These are phyloP conservation scores for Polypedilum vanderplanki DNA, from an alignment of 1,140 invertebrate species.

Conservation along the genomic window DNA sequence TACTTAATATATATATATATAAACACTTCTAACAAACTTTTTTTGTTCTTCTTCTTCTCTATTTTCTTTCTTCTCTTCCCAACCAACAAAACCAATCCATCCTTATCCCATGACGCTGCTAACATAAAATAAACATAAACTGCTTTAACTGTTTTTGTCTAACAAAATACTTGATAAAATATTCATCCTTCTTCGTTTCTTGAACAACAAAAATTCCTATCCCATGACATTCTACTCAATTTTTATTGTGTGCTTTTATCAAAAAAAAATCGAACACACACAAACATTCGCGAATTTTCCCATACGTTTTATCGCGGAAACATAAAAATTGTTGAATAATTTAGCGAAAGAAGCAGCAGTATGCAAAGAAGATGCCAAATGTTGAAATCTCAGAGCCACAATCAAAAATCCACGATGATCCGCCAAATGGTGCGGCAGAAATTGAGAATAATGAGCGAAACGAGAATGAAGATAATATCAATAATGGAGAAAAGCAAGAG, in stretches of 20 bases:
- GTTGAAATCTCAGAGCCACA: background rate
- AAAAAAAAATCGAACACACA: no score
- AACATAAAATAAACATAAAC: slow-evolving; percentile 20
- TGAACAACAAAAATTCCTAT: background rate
- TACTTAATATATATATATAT: background rate
- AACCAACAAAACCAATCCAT: background rate
- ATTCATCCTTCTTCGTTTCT: background rate
- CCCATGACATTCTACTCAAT: background rate
- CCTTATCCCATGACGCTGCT: slow-evolving; percentile 2
- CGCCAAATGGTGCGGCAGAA: background rate
- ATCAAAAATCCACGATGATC: background rate
- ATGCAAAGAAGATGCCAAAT: background rate
- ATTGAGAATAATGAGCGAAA: background rate
- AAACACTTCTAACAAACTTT: slow-evolving; percentile 3
- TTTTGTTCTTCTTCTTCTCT: background rate
- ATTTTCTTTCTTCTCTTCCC: background rate
- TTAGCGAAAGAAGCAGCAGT: background rate
- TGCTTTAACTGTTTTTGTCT: slow-evolving; percentile 18
- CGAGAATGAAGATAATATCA: slow-evolving; percentile 11
- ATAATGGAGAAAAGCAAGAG: slow-evolving; percentile 14
- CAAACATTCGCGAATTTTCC: no score
- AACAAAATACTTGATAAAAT: background rate
- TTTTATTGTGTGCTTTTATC: background rate
- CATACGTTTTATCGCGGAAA: background rate
- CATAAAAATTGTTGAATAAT: slow-evolving; percentile 3